Base-by-base conservation (phyloP, 2,888 invertebrate genomes). In the Dioctria rufipes region DNA sequence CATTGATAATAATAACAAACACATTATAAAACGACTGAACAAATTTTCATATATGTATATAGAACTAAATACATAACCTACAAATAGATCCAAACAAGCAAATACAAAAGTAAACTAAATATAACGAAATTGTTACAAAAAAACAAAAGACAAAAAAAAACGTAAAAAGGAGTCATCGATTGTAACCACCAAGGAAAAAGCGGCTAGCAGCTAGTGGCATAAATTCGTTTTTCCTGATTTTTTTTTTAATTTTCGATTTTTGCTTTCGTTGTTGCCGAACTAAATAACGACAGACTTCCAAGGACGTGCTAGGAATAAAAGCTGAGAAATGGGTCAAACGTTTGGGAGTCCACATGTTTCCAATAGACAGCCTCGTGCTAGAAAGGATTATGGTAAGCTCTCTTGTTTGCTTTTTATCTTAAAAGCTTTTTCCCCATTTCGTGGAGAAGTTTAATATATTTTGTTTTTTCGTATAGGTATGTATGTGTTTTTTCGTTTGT, bases 371-470 rank as follows among this genome's bases (percentile, higher is more conserved):
- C 82, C 82, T 58, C 77, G 84, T 75, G 78, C 83, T 39, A 78
- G 84, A 81, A 84, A 84, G 79, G 84, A 84, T 80, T 84, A 82
- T 82, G 84, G 84, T 84, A 82, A 83, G 83, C 69, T 58, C 25
- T 25, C 25, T 37, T 61, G 25, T 69, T 69, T 61, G 60, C 13
- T 58, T 75, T 75, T 60, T 75, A 75, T 75, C 61, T 75, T 61
- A 40, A 75, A 75, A 75, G 75, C 71, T 71, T 71, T 75, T 75
- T 54, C 39, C 40, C 54, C 11, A 25, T 71, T 71, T 71, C 51
- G 49, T 39, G 39, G 11, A 40, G 71, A 54, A 71, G 25, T 71
- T 71, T 71, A 71, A 71, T 71, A 25, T 25, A 25, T 25, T 25
- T 25, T 25, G n/a, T 25, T 25, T 25, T 25, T 11, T 71, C 46